Evolutionary conservation across 1,140 invertebrate genomes (phyloP).

Genomic region (Arctopsyche grandis): DNA sequence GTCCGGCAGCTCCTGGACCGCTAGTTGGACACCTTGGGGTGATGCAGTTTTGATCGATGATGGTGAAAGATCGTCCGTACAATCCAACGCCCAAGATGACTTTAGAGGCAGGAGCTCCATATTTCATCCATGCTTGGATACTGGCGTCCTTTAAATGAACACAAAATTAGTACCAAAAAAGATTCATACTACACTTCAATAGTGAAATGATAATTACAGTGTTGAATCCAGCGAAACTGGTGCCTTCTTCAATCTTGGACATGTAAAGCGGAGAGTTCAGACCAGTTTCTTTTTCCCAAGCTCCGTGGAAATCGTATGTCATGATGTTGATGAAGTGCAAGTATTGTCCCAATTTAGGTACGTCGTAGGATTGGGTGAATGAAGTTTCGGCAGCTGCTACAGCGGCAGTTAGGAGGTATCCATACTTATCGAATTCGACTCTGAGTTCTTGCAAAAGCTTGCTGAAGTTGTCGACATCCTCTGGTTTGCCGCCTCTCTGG

Average conservation of each 20-base stretch:
- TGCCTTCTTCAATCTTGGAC: slow-evolving; percentile 59
- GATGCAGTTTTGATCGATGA: slow-evolving; percentile 62
- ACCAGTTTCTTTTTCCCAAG: slow-evolving; percentile 70
- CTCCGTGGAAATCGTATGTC: slow-evolving; percentile 75
- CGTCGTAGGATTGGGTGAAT: background rate
- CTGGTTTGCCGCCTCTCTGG: slow-evolving; percentile 40
- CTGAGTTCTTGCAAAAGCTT: slow-evolving; percentile 69
- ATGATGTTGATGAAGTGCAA: slow-evolving; percentile 77
- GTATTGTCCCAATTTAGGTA: slow-evolving; percentile 43
- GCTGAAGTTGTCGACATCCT: slow-evolving; percentile 64
- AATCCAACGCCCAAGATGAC: slow-evolving; percentile 75
- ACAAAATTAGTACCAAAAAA: background rate
- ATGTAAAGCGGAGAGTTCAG: slow-evolving; percentile 69
- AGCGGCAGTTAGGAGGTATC: slow-evolving; percentile 37
- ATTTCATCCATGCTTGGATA: slow-evolving; percentile 58
- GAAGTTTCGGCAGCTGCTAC: slow-evolving; percentile 13
- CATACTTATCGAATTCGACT: slow-evolving; percentile 66
- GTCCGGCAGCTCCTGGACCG: slow-evolving; percentile 71
- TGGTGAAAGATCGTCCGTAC: slow-evolving; percentile 75
- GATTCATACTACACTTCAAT: background rate
- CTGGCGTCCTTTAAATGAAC: slow-evolving; percentile 54
- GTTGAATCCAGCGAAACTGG: slow-evolving; percentile 56
- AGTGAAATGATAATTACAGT: slow-evolving; percentile 56
- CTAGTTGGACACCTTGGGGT: slow-evolving; percentile 65
- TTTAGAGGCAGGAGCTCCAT: slow-evolving; percentile 70